Base-by-base conservation (phyloP, 1,140 invertebrate species). In the Gryon sp. region DNA sequence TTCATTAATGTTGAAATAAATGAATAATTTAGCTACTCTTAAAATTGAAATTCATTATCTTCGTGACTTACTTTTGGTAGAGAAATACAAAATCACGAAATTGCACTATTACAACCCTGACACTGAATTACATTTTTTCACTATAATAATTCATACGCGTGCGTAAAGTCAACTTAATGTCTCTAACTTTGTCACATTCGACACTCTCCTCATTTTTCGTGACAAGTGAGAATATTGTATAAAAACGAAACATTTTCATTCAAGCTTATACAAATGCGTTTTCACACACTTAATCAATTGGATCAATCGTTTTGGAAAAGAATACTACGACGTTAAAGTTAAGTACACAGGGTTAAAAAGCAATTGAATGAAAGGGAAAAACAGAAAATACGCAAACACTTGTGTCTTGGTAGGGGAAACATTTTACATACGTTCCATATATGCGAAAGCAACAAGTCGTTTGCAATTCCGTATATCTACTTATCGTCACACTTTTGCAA, bases 121-220 rank as follows among this genome's bases (percentile, higher is more conserved):
- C 65, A 69, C 65, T 69, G 45, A 57, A 69, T 45, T 50, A 69
- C 46, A 69, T 59, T 60, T 40, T 70, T 53, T 32, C 50, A 57
- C n/a, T 48, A 48, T 57, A 48, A 68, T 70, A 52, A 63, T 63
- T 50, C 55, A 60, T 43, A 43, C 48, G 46, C 43, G 40, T 45
- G 32, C 32, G 36, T 38, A 36, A 59, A 19, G 14, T 50, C 59
- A 48, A 59, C 45, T 60, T 38, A 52, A 41, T 52, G 66, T 59
- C 66, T 43, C 34, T 43, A 59, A 43, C 53, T 70, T 70, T 53
- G 60, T 53, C 46, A 19, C n/a, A 55, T 48, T 72, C 46, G 55
- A 72, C 48, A 62, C 57, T 60, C 62, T 60, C 57, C 55, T 46
- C 34, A 36, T 36, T 60, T 70, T 38, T 24, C 55, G 48, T 46